Conservation (phyloP, 2,113 vertebrate genomes). For the Elaphurus davidianus region DNA sequence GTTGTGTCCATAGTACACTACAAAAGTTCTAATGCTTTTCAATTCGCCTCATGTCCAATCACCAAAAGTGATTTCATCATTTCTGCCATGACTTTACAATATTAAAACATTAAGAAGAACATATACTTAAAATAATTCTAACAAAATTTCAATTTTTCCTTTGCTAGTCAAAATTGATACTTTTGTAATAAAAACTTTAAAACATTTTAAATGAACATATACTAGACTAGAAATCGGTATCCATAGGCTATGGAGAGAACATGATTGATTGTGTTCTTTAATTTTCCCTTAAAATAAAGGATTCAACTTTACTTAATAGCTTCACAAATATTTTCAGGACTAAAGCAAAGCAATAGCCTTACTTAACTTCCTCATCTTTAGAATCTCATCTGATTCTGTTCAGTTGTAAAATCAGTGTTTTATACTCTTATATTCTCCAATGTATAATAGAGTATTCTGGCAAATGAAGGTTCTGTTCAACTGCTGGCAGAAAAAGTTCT, state of each 20-base stretch:
- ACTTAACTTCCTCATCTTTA: neutral
- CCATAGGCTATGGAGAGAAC: constrained; percentile 21
- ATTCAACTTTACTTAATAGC: constrained; percentile 24
- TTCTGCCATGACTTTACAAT: neutral
- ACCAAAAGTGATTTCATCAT: neutral
- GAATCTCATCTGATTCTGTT: neutral
- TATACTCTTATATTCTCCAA: neutral
- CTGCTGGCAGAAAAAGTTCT: neutral
- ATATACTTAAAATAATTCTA: neutral
- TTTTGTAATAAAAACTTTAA: constrained; percentile 49
- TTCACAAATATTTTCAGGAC: constrained; percentile 22
- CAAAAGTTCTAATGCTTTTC: neutral
- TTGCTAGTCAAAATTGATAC: neutral
- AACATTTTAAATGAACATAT: constrained; percentile 6
- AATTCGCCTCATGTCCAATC: neutral
- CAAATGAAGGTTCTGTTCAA: neutral
- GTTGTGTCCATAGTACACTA: neutral
- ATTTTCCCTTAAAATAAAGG: constrained; percentile 27
- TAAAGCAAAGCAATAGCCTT: neutral
- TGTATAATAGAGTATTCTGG: neutral
- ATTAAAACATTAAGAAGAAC: neutral
- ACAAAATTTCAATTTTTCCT: neutral
- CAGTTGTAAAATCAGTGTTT: neutral
- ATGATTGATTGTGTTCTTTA: constrained; percentile 57
- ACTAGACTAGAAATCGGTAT: neutral